Base-by-base conservation (phyloP, 2,888 invertebrate genomes). In the Magallana nippona region DNA sequence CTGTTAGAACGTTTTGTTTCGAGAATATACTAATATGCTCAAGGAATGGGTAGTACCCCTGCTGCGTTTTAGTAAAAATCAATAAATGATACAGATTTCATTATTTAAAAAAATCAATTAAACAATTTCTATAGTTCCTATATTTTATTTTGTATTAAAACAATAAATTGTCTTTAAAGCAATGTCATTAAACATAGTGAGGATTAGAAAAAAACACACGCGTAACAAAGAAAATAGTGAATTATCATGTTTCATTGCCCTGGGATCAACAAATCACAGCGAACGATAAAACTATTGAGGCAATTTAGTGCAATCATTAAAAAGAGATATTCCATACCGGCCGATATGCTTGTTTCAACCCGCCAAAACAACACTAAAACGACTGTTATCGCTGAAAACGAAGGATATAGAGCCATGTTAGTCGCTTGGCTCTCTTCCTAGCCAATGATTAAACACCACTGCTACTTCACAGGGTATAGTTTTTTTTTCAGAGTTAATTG, bases 401-500 rank as follows among this genome's bases (percentile, higher is more conserved):
- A 44, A 44, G 44, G 44, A 44, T 44, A 44, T 44, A 44, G 8
- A 5, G 44, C 44, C 44, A 71, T 32, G 22, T 71, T 71, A 11
- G 27, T 27, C 71, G 71, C 71, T 71, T 71, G 71, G 71, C 15
- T 71, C 27, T 32, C 71, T 22, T 15, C 5, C 1, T 32, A 27
- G 71, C 71, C 71, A 71, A 71, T 13, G 27, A 71, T 27, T 71
- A 5, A 71, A 32, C 71, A 71, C 27, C 15, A 71, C 60, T 27
- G 27, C 32, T 32, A 27, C 32, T 71, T 71, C 71, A 27, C n/a
- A n/a, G 71, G 32, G 27, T 27, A 71, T 2, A 71, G 22, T 71
- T 71, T 71, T 71, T 71, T 71, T 63, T 71, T 71, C 27, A 27
- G 10, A 13, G 71, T 71, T 71, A 71, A 63, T 63, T 63, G 27